Base-by-base conservation (phyloP, 1,140 invertebrate species). In the Drosophila rhopaloa region DNA sequence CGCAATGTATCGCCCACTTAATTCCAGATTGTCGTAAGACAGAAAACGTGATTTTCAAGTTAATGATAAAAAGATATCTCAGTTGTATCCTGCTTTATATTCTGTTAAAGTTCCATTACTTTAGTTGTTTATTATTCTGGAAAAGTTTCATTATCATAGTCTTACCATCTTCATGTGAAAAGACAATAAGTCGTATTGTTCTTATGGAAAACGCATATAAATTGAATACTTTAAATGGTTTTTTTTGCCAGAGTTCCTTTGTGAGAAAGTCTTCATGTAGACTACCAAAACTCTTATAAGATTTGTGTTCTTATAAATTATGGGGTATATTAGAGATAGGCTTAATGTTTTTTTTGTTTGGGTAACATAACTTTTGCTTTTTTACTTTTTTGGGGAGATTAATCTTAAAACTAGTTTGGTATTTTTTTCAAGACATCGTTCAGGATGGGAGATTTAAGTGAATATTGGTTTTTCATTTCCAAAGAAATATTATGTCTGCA, bases 81-180 rank as follows among this genome's bases (percentile, higher is more conserved):
- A 8, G 27, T 14, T 32, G 24, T 32, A 60, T 63, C 60, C 60
- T 43, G 60, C 16, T 43, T 63, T 32, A 32, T 43, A 63, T 60
- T 24, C 8, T 4, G 27, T 19, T 32, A 16, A 14, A 55, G 53
- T 27, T 19, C 19, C 32, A 11, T 53, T 14, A 13, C 10, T 6
- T 6, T 5, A 59, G 27, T n/a, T 14, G 13, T 14, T 63, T 63
- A 35, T 14, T 63, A 60, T 63, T 43, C 60, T 14, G 38, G 40
- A 43, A 62, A 60, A 63, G 60, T n/a, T 41, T 19, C 57, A 4
- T 16, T 60, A 60, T 60, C 60, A 11, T 4, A 14, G 60, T 1
- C 11, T 24, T 43, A 32, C 14, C 60, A 60, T 63, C 55, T 35
- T n/a, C 5, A 11, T 4, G 13, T 14, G 38, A 27, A 27, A 24